Conservation (phyloP, 2,888 invertebrate species). For the Linyphia triangularis region DNA sequence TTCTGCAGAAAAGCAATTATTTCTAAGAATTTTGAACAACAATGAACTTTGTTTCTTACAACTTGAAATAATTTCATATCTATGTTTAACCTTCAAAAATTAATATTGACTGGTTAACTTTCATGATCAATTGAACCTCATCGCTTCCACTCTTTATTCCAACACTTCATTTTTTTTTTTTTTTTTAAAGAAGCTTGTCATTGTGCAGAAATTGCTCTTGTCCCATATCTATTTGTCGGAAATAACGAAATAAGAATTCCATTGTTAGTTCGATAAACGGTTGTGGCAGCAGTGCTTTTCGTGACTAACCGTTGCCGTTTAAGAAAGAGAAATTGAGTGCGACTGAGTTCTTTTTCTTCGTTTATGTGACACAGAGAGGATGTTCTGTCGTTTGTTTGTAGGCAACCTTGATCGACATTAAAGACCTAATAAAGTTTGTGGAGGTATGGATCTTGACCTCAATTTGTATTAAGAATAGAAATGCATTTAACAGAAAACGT, state of each 20-base stretch:
- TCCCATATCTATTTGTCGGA: conserved; percentile 25
- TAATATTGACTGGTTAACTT: too few species aligned
- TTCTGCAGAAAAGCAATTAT: too few species aligned
- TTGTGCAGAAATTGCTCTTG: conserved; percentile 39
- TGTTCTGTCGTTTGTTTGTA: background rate
- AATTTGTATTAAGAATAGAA: background rate
- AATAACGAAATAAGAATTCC: background rate
- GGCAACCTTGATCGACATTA: background rate
- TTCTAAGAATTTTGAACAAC: background rate
- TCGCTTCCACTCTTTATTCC: too few species aligned
- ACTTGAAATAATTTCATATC: too few species aligned
- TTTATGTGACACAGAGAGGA: background rate
- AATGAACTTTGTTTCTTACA: background rate
- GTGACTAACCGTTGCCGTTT: conserved; percentile 7
- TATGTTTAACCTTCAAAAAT: too few species aligned
- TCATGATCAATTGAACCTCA: too few species aligned
- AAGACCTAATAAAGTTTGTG: background rate
- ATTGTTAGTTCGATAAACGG: conserved; percentile 32
- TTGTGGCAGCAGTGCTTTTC: background rate
- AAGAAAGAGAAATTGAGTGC: background rate
- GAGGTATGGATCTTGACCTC: background rate
- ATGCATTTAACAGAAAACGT: too few species aligned
- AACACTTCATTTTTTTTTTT: background rate
- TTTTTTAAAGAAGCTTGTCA: too few species aligned
- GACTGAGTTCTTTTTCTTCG: background rate